Base-by-base conservation (phyloP, 2,888 invertebrate species). In the Trichopria drosophilae region DNA sequence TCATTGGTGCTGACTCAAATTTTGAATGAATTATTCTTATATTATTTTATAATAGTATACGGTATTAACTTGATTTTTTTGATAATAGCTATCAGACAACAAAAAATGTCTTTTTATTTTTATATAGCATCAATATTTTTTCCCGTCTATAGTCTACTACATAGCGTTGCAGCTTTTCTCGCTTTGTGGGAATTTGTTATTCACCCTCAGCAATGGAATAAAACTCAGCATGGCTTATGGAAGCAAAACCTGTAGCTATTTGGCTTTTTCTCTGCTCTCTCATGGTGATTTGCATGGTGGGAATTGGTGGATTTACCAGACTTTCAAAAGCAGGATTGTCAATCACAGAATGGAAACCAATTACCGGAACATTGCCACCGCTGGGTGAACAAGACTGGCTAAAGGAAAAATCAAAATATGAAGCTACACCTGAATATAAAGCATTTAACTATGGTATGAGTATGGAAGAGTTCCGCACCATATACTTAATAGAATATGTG, bases 191-290 rank as follows among this genome's bases (percentile, higher is more conserved):
- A 47, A 47, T 47, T 47, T 47, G 40, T 47, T 47, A 24, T 47
- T 47, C 40, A 47, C 47, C 47, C 47, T 47, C 40, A 47, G 47
- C 47, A 40, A 47, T 47, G 47, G 47, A 47, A 47, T 40, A 47
- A 47, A 47, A 47, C 47, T 47, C 47, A 47, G 47, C 40, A 47
- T 47, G 47, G 47, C 40, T 47, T 47, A 47, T 47, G 47, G 40
- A 47, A 46, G 19, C 47, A 47, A 39, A 47, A 47, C 47, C 47
- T 47, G 47, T 47, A 47, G 47, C 47, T 47, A 47, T 47, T 47
- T 48, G 48, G 48, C 48, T 48, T 41, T 48, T 48, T 41, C 40
- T 41, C 41, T 48, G 48, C 48, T 48, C 41, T 48, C 40, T 48
- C 28, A 48, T 48, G 48, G 48, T 48, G 35, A 41, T 48, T 40